A percentile compares a stretch with the other conserved stretches of the same genome.
Conservation (phyloP, 2,888 invertebrate species). For the Bugula neritina region DNA sequence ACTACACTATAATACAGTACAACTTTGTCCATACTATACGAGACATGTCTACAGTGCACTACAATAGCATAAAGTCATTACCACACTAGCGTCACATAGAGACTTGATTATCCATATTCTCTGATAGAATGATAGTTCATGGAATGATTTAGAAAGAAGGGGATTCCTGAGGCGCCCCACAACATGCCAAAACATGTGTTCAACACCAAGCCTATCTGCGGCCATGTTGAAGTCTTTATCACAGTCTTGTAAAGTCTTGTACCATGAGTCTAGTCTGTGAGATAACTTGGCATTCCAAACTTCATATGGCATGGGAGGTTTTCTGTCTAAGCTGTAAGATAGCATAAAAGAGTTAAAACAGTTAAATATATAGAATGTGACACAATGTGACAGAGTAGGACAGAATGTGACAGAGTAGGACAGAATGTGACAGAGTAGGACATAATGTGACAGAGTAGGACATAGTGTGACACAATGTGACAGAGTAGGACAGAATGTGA, state of each 20-base stretch:
- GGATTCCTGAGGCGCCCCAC: constrained; percentile 56
- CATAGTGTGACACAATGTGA: too few species aligned
- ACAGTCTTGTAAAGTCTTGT: constrained; percentile 54
- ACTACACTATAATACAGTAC: too few species aligned
- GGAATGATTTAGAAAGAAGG: constrained; percentile 56
- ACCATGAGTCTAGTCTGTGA: constrained; percentile 57
- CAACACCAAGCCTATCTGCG: constrained; percentile 57
- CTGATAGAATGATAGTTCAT: constrained; percentile 57
- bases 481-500: too few species aligned
- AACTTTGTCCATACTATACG: too few species aligned
- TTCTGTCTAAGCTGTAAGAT: constrained; percentile 50
- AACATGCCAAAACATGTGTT: constrained; percentile 58
- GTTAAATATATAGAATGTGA: too few species aligned
- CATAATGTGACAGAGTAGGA: too few species aligned
- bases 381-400: too few species aligned
- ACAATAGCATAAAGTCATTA: too few species aligned
- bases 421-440: too few species aligned
- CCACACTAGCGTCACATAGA: constrained; percentile 60
- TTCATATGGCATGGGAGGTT: constrained; percentile 59
- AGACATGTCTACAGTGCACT: too few species aligned
- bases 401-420: too few species aligned
- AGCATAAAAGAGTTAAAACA: too few species aligned
- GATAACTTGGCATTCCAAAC: constrained; percentile 59
- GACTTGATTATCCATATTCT: constrained; percentile 60
- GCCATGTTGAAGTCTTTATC: constrained; percentile 53